These are phyloP conservation scores for Agapornis canus DNA, from an alignment of 2,797 vertebrate species.

Conservation along the genomic window DNA sequence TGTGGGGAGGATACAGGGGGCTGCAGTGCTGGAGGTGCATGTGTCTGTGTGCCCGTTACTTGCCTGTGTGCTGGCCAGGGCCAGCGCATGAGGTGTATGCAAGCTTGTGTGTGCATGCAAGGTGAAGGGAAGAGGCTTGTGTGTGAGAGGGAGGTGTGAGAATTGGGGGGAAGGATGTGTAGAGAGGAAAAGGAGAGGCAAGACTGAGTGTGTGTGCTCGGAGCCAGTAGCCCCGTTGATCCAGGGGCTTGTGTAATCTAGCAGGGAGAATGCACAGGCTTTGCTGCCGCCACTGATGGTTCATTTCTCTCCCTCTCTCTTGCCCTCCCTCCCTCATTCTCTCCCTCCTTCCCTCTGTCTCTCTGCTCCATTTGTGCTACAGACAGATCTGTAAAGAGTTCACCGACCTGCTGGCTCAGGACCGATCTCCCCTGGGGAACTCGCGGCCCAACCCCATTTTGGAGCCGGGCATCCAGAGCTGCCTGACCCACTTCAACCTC, in stretches of 20 bases:
- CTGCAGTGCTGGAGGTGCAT: neutral
- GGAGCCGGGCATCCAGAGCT: conserved; percentile 99
- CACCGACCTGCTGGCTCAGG: conserved; percentile 99
- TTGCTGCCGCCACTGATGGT: neutral
- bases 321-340: neutral
- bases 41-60: neutral
- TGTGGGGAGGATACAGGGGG: neutral
- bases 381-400: conserved; percentile 99
- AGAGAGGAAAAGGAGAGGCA: neutral
- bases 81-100: neutral
- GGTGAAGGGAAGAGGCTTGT: neutral
- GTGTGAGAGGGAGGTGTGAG: rapidly evolving
- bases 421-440: conserved; percentile 98
- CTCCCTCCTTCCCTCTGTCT: neutral
- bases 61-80: neutral
- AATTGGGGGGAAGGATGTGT: neutral
- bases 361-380: conserved; percentile 72
- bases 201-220: rapidly evolving
- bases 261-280: neutral
- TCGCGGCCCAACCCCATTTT: conserved; percentile 97
- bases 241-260: neutral
- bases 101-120: rapidly evolving
- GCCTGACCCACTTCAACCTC: conserved; percentile 99
- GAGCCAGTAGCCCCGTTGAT: neutral
- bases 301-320: conserved; percentile 51